Conservation (phyloP, 2,113 vertebrate species). For the Hiodon tergisus region DNA sequence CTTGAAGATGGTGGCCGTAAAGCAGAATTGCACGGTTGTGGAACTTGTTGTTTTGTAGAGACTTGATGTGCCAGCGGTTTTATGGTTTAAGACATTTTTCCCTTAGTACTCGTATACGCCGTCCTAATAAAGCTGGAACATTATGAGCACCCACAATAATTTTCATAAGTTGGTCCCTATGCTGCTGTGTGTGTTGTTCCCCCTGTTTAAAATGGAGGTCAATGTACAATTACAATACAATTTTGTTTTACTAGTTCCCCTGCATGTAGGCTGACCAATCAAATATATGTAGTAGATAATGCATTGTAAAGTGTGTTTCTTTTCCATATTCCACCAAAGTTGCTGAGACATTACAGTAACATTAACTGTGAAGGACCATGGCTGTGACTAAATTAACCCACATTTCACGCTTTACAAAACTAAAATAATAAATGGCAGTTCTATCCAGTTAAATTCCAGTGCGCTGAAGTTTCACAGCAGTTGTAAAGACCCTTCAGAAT, state of each 20-base stretch:
- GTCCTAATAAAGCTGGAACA: neutral
- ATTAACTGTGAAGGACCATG: too few relatives aligned
- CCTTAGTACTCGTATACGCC: neutral
- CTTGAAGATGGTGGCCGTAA: neutral
- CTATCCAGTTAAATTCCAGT: neutral
- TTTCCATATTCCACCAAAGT: too few relatives aligned
- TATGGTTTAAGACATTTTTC: neutral
- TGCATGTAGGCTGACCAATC: too few relatives aligned
- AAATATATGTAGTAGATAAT: too few relatives aligned
- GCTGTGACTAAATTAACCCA: too few relatives aligned
- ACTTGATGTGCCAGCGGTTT: neutral
- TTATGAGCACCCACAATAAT: too few relatives aligned
- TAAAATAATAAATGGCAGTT: too few relatives aligned
- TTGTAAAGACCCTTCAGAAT: neutral
- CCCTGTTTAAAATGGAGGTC: neutral
- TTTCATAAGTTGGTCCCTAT: neutral
- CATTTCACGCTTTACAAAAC: too few relatives aligned
- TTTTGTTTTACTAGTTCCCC: too few relatives aligned
- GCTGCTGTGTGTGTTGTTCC: neutral
- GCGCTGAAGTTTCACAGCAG: neutral
- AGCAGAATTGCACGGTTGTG: neutral
- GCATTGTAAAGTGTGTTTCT: too few relatives aligned
- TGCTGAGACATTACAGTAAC: too few relatives aligned
- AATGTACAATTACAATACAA: too few relatives aligned
- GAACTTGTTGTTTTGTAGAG: neutral